Conservation (phyloP, 2,113 vertebrate genomes). For the Butorides virescens region DNA sequence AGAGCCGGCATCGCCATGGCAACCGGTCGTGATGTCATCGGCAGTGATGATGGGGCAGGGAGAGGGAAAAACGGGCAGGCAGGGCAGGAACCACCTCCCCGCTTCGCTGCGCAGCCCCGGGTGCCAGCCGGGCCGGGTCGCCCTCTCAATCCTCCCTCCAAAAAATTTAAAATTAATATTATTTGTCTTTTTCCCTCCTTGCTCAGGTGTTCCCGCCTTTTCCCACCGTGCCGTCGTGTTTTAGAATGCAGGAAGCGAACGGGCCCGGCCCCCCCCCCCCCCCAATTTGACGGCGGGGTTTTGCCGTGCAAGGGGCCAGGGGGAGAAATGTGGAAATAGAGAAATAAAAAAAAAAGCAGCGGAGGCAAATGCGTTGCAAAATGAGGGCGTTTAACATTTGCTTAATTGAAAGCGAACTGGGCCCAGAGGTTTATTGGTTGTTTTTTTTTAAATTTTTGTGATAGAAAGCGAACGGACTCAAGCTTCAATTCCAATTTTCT, state of each 20-base stretch:
- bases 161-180: neutral
- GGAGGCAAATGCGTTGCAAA: neutral
- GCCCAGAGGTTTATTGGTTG: neutral
- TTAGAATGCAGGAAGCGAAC: neutral
- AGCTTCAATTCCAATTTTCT: neutral
- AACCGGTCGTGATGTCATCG: neutral
- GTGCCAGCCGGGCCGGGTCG: rapidly evolving
- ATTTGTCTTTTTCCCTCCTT: no score
- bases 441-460: neutral
- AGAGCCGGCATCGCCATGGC: constrained; percentile 5
- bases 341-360: no score
- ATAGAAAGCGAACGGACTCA: rapidly evolving
- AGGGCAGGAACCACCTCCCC: neutral
- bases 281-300: neutral
- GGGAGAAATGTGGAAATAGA: rapidly evolving
- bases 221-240: no score
- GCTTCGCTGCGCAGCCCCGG: rapidly evolving
- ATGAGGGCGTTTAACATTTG: rapidly evolving
- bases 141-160: neutral
- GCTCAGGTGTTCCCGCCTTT: no score
- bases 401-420: neutral
- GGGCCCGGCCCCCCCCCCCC: no score
- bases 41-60: neutral
- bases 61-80: rapidly evolving
- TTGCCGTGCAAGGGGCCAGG: rapidly evolving